Evolutionary conservation across 2,888 invertebrate species (phyloP).

Genomic region (Marronus borbonicus): DNA sequence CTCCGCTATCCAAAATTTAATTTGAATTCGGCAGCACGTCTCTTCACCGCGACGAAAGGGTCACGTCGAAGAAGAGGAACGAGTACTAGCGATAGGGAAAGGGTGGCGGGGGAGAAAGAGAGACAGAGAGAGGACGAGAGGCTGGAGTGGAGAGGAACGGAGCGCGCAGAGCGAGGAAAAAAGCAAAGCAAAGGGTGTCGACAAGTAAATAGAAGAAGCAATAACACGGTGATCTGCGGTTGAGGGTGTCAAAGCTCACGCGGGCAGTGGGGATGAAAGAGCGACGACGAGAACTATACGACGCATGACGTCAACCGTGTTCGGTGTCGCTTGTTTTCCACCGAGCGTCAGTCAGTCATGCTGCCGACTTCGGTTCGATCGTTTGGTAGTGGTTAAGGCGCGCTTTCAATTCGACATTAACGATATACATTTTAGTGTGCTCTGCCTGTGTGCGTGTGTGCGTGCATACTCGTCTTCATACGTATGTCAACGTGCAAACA

Average conservation of each 20-base stretch:
- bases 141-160: conserved; percentile 51
- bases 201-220: conserved; percentile 70
- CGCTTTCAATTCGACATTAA: neutral
- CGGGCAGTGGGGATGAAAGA: conserved; percentile 64
- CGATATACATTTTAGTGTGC: neutral
- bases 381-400: conserved; percentile 25
- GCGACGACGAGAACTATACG: conserved; percentile 56
- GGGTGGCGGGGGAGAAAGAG: neutral
- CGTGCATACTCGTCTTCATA: neutral
- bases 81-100: neutral
- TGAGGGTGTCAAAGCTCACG: conserved; percentile 69
- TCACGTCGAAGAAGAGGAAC: conserved; percentile 11
- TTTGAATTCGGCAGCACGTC: conserved; percentile 32
- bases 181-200: conserved; percentile 63
- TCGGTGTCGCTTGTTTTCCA: conserved; percentile 63
- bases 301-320: conserved; percentile 66
- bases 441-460: neutral
- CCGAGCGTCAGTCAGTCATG: conserved; percentile 66
- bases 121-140: conserved; percentile 18
- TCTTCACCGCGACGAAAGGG: conserved; percentile 8
- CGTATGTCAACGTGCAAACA: conserved; percentile 4
- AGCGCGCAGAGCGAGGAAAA: conserved; percentile 48
- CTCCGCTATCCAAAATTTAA: conserved; percentile 18
- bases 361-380: conserved; percentile 58
- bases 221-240: conserved; percentile 70